Percentiles rank a stretch among this genome's conserved stretches.
phyloP scores from a whole-genome alignment of 2,797 vertebrate genomes.

The Peromyscus nudipes region DNA sequence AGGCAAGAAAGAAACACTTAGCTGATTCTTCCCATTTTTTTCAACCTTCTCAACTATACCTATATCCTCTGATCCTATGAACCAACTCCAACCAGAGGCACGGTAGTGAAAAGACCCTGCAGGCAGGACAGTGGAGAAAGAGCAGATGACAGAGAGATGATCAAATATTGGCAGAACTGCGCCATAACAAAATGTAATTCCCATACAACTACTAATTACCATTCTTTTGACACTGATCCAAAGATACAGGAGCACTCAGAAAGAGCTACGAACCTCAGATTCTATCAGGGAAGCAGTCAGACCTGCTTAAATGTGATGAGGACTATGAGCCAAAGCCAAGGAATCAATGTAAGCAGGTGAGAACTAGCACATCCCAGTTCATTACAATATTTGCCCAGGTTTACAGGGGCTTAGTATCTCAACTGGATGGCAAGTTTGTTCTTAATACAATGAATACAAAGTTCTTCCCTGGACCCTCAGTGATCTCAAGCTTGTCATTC shows the following conservation, averaged over 20 bases:
- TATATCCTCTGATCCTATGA: neutral
- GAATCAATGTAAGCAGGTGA: slow-evolving; percentile 4
- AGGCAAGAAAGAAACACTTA: neutral
- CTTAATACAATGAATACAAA: slow-evolving; percentile 76
- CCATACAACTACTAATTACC: neutral
- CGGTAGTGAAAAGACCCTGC: neutral
- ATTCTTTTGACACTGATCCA: neutral
- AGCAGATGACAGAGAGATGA: neutral
- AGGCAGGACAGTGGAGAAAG: neutral
- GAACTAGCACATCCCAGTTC: slow-evolving; percentile 13
- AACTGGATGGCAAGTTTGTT: slow-evolving; percentile 47
- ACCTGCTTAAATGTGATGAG: slow-evolving; percentile 53
- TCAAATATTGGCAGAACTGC: too few relatives aligned
- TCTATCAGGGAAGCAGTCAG: neutral
- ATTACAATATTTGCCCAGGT: slow-evolving; percentile 53
- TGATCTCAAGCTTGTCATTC: slow-evolving; percentile 69
- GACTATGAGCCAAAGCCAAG: slow-evolving; percentile 35
- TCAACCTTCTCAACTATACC: rapidly evolving
- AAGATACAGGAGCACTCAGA: neutral
- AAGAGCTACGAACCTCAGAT: neutral
- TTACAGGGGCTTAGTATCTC: neutral
- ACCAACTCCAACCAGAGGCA: neutral
- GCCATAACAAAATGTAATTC: neutral
- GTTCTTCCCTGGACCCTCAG: slow-evolving; percentile 16
- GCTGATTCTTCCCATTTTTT: neutral